Percentiles rank a stretch among this genome's conserved stretches.
Evolutionary conservation across 2,888 invertebrate genomes (phyloP).

Genomic region (Salpingus planirostris): DNA sequence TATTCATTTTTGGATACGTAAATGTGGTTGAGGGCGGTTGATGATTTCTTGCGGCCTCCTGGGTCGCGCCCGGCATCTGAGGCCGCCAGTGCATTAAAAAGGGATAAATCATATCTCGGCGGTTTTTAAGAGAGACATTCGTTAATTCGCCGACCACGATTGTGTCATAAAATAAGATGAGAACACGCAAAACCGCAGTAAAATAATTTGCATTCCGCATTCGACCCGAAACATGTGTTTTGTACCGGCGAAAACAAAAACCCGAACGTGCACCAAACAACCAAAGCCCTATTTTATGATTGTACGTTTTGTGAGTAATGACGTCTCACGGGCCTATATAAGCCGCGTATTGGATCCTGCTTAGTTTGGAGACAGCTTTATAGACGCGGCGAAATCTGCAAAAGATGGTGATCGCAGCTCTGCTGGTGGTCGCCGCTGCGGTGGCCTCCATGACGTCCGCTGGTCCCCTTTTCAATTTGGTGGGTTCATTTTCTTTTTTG

Average conservation of each 20-base stretch:
- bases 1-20: too few relatives aligned
- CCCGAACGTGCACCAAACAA: conserved; percentile 7
- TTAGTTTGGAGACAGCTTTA: conserved; percentile 25
- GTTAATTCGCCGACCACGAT: too few relatives aligned
- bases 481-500: conserved; percentile 3
- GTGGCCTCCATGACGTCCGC: conserved; percentile 21
- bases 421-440: conserved; percentile 25
- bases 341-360: conserved; percentile 13
- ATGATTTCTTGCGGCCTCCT: too few relatives aligned
- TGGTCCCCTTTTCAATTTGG: conserved; percentile 12
- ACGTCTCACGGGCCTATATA: conserved; percentile 11
- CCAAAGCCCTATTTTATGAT: conserved; percentile 18
- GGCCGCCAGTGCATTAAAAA: too few relatives aligned
- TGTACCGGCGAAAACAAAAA: conserved; percentile 1
- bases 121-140: too few relatives aligned
- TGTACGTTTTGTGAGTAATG: conserved; percentile 20
- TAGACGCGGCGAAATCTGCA: conserved; percentile 18
- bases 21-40: too few relatives aligned
- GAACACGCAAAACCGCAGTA: conserved; percentile 3
- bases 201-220: conserved; percentile 5
- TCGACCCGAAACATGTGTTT: background rate
- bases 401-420: conserved; percentile 21
- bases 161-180: conserved; percentile 3
- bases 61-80: too few relatives aligned
- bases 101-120: too few relatives aligned